These are phyloP conservation scores for Pristionchus japonicus DNA, from an alignment of 2,888 invertebrate genomes.

Conservation along the genomic window DNA sequence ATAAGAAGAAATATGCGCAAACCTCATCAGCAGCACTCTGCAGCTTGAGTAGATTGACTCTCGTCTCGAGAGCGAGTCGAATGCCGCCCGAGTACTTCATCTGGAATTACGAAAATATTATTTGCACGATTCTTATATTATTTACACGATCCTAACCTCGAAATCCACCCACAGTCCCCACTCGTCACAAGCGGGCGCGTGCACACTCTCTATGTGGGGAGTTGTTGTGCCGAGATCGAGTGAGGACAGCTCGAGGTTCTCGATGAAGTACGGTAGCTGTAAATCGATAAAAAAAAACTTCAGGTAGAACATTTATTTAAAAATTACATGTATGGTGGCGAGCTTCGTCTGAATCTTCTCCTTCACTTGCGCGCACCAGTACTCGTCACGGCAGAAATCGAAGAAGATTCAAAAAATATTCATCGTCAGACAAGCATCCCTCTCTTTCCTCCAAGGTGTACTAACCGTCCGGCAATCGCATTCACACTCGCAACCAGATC, in stretches of 20 bases:
- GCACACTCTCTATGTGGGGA: conserved; percentile 68
- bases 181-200: conserved; percentile 83
- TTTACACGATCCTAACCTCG: conserved; percentile 76
- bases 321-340: conserved; percentile 84
- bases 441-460: not conserved
- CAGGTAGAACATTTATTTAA: not conserved
- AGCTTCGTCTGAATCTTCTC: conserved; percentile 89
- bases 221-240: conserved; percentile 69
- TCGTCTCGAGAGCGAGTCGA: conserved; percentile 88
- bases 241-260: conserved; percentile 82
- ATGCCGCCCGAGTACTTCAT: conserved; percentile 80
- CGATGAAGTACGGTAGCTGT: conserved; percentile 88
- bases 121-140: not conserved
- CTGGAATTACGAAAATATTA: conserved; percentile 48
- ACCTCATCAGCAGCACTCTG: conserved; percentile 51
- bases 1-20: conserved; percentile 20
- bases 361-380: conserved; percentile 83
- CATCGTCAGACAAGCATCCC: too few relatives aligned
- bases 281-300: not conserved
- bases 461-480: conserved; percentile 66
- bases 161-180: conserved; percentile 91
- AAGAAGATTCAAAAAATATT: conserved; percentile 82
- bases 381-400: conserved; percentile 86
- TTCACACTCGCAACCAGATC: conserved; percentile 71
- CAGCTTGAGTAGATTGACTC: conserved; percentile 86